Base-by-base conservation (phyloP, 2,888 invertebrate genomes). In the Lasioglossum figueresi region DNA sequence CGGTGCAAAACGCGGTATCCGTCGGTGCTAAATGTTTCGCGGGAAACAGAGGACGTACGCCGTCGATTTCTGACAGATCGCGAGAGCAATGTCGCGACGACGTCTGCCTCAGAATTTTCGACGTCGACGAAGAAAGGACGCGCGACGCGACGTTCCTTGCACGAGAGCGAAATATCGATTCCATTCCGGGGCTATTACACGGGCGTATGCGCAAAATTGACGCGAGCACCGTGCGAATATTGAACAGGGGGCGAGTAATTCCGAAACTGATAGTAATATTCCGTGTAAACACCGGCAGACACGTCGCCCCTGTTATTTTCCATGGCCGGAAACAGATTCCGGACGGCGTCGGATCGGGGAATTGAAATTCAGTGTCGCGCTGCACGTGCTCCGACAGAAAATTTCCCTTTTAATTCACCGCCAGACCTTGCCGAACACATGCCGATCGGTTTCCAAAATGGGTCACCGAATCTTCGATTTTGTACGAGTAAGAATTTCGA, bases 81-180 rank as follows among this genome's bases (percentile, higher is more conserved):
- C 34, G 12, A 19, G 56, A 71, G 37, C 27, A 31, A 37, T 56
- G 27, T 23, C 37, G 56, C 79, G 72, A 16, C 45, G 45, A 16
- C 45, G 45, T 66, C 27, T 74, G 73, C 23, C 23, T 63, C 48
- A 52, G 79, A 74, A 83, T 79, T 76, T 74, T 74, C 79, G 37
- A 63, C 74, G 19, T 19, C 59, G 4, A 48, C 16, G 73, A 14
- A 16, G 45, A 77, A 80, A 80, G 83, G 70, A 77, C 71, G 23
- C 66, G 73, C 68, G 37, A 48, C n/a, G 52, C 48, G 52, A 71
- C 76, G 73, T 63, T 81, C 73, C 76, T 63, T 52, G 45, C 70
- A 70, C 45, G n/a, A 31, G 34, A 37, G n/a, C 27, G 74, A 63
- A 76, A 83, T 85, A 85, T 85, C 83, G 83, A 85, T 83, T 85